These are phyloP conservation scores for Dicyrtoma fusca DNA, from an alignment of 2,888 invertebrate genomes.

Conservation along the genomic window DNA sequence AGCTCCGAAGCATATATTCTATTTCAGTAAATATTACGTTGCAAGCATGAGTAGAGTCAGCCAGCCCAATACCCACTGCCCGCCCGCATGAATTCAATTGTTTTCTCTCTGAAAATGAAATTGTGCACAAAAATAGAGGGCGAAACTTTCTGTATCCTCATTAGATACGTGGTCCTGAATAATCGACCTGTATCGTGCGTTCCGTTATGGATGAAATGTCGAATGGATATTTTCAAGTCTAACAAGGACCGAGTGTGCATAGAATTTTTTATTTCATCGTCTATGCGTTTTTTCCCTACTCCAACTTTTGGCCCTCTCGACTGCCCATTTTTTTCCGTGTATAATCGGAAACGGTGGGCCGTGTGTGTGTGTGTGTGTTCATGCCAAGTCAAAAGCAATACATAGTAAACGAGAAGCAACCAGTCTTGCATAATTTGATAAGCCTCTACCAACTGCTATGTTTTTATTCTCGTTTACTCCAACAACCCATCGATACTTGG, in stretches of 20 bases:
- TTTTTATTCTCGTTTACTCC: neutral
- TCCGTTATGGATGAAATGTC: conserved; percentile 30
- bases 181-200: conserved; percentile 2
- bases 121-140: neutral
- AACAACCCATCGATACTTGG: neutral
- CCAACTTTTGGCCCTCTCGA: no score
- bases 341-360: no score
- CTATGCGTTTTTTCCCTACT: no score
- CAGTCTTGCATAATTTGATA: conserved; percentile 13
- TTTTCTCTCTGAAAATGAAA: no score
- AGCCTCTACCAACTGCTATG: neutral
- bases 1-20: no score
- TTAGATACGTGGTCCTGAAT: conserved; percentile 7
- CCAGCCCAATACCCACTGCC: no score
- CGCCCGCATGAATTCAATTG: no score
- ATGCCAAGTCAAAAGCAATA: no score
- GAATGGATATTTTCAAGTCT: conserved; percentile 34
- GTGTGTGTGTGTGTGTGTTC: no score
- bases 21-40: no score
- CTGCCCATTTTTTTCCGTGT: no score
- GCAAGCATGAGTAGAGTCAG: no score
- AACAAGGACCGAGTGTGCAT: conserved; percentile 42
- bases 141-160: conserved; percentile 6
- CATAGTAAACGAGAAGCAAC: neutral
- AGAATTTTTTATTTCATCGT: conserved; percentile 39